phyloP scores from a whole-genome alignment of 2,113 vertebrate genomes.

The Australoheros scitulus region DNA sequence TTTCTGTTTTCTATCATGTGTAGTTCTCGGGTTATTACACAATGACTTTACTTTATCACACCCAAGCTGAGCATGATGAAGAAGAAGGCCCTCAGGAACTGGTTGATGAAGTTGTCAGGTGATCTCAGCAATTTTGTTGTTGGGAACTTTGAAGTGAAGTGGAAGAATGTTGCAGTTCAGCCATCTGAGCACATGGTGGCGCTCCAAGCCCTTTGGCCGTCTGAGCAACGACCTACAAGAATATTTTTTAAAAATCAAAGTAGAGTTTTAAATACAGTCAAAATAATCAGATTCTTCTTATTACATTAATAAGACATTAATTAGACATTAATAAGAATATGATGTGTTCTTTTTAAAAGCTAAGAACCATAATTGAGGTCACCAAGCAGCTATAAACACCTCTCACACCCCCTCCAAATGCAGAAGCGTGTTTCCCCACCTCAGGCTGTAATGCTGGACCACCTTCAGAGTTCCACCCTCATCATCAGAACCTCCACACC shows the following conservation, averaged over 20 bases:
- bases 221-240: not conserved
- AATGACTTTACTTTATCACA: not conserved
- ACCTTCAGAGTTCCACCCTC: not conserved
- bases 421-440: not conserved
- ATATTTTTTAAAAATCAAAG: not conserved
- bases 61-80: accelerated
- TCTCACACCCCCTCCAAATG: too few relatives aligned
- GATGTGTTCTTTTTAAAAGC: accelerated
- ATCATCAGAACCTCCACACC: accelerated
- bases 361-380: not conserved
- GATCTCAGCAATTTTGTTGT: accelerated
- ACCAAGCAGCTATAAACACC: not conserved
- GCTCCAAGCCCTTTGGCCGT: not conserved
- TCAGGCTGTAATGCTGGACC: not conserved
- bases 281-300: not conserved
- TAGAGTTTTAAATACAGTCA: accelerated
- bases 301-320: not conserved
- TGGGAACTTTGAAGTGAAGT: not conserved
- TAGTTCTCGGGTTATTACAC: not conserved
- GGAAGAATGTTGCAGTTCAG: not conserved
- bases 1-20: not conserved
- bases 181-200: constrained; percentile 16
- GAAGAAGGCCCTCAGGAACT: not conserved
- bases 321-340: not conserved
- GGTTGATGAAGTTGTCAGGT: not conserved